These are phyloP conservation scores for Aphelinus certus DNA, from an alignment of 1,140 invertebrate genomes.

Conservation along the genomic window DNA sequence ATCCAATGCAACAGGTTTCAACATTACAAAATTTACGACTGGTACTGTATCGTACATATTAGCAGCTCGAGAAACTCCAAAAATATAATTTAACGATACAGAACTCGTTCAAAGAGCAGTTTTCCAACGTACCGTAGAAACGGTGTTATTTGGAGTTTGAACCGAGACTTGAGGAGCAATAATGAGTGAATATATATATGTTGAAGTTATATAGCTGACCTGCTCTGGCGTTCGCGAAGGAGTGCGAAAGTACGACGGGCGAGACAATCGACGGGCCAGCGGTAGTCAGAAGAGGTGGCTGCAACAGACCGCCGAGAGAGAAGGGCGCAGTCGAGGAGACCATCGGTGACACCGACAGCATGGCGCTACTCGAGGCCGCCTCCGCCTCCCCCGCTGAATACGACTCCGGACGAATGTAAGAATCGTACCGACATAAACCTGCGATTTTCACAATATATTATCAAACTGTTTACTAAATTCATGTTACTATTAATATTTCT, in stretches of 20 bases:
- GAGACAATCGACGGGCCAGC: slow-evolving; percentile 13
- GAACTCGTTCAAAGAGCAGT: too few relatives aligned
- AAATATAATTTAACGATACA: too few relatives aligned
- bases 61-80: too few relatives aligned
- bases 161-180: too few relatives aligned
- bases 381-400: slow-evolving; percentile 9
- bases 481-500: too few relatives aligned
- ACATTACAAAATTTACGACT: too few relatives aligned
- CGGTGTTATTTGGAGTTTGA: too few relatives aligned
- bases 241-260: slow-evolving; percentile 11
- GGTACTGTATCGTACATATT: too few relatives aligned
- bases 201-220: slow-evolving; percentile 55
- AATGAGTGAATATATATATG: too few relatives aligned
- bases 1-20: too few relatives aligned
- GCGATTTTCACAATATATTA: not conserved
- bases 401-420: not conserved
- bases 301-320: slow-evolving; percentile 13
- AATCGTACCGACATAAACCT: slow-evolving; percentile 4
- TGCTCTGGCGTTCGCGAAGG: slow-evolving; percentile 19
- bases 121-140: too few relatives aligned
- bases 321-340: slow-evolving; percentile 16
- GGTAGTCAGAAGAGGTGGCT: slow-evolving; percentile 20
- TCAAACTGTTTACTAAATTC: not conserved
- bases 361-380: not conserved
- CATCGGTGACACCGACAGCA: slow-evolving; percentile 23